phyloP scores from a whole-genome alignment of 2,888 invertebrate genomes.

The Aporophyla nigra region DNA sequence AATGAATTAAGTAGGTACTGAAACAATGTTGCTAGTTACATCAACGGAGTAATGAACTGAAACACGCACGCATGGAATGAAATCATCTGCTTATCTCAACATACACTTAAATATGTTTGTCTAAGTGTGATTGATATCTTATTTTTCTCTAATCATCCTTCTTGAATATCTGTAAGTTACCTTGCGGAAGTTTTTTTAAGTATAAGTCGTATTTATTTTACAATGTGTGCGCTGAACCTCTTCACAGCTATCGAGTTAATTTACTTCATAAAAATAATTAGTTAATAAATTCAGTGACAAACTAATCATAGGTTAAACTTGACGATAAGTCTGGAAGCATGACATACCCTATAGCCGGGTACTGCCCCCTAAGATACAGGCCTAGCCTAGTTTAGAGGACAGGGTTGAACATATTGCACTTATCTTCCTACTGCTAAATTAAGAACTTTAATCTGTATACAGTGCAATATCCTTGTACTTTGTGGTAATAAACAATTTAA shows the following conservation, averaged over 20 bases:
- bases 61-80: constrained; percentile 31
- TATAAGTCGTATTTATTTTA: background rate
- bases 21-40: constrained; percentile 44
- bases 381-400: background rate
- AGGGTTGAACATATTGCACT: background rate
- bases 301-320: too few species aligned
- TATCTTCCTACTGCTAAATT: background rate
- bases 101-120: constrained; percentile 7
- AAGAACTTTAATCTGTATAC: background rate
- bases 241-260: background rate
- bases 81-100: background rate
- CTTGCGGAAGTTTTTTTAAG: background rate
- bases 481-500: background rate
- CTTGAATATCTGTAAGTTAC: background rate
- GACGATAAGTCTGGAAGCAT: background rate
- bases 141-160: background rate
- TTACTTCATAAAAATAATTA: background rate
- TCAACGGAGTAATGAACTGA: constrained; percentile 36
- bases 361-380: too few species aligned
- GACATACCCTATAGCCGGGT: too few species aligned
- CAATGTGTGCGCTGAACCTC: background rate
- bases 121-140: background rate
- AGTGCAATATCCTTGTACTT: background rate
- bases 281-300: too few species aligned
- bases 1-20: background rate